These are phyloP conservation scores for Himalopsyche phryganea DNA, from an alignment of 1,140 invertebrate species.

Conservation along the genomic window DNA sequence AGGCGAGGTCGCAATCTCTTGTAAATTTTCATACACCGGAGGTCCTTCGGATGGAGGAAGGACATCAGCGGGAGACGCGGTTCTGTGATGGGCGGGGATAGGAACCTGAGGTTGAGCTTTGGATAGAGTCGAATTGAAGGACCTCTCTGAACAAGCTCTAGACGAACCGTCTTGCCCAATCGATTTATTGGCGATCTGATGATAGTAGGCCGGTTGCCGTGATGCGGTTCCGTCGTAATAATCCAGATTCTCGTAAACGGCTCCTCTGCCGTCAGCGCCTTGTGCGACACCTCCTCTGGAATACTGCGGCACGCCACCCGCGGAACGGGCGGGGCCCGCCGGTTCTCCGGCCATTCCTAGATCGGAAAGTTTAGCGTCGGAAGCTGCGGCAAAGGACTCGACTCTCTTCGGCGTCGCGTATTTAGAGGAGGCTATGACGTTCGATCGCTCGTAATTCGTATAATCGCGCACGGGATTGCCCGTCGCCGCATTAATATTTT, in stretches of 20 bases:
- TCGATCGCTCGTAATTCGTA: constrained; percentile 50
- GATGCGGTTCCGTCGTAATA: constrained; percentile 59
- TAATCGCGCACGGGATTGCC: constrained; percentile 46
- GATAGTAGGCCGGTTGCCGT: constrained; percentile 60
- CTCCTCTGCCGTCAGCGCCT: constrained; percentile 48
- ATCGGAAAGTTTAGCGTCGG: constrained; percentile 44
- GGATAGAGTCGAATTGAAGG: constrained; percentile 20
- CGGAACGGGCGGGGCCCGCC: constrained; percentile 50
- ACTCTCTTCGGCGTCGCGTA: constrained; percentile 72
- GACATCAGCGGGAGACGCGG: constrained; percentile 46
- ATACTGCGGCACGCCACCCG: constrained; percentile 55
- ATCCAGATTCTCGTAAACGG: constrained; percentile 79
- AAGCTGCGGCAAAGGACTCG: constrained; percentile 57
- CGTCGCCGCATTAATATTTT: constrained; percentile 35
- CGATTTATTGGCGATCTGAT: constrained; percentile 51
- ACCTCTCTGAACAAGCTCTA: background rate
- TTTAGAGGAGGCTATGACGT: constrained; percentile 63
- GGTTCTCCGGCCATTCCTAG: constrained; percentile 43
- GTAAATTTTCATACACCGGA: constrained; percentile 72
- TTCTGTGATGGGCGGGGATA: constrained; percentile 54
- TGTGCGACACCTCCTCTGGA: constrained; percentile 59
- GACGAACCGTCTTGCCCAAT: constrained; percentile 30
- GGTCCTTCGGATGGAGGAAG: constrained; percentile 43
- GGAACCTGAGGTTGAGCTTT: constrained; percentile 71
- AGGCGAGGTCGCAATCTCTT: constrained; percentile 34